A percentile compares a stretch with the other conserved stretches of the same genome.
Evolutionary conservation across 2,113 vertebrate genomes (phyloP).

Genomic region (rabbit (Oryctolagus cuniculus)): DNA sequence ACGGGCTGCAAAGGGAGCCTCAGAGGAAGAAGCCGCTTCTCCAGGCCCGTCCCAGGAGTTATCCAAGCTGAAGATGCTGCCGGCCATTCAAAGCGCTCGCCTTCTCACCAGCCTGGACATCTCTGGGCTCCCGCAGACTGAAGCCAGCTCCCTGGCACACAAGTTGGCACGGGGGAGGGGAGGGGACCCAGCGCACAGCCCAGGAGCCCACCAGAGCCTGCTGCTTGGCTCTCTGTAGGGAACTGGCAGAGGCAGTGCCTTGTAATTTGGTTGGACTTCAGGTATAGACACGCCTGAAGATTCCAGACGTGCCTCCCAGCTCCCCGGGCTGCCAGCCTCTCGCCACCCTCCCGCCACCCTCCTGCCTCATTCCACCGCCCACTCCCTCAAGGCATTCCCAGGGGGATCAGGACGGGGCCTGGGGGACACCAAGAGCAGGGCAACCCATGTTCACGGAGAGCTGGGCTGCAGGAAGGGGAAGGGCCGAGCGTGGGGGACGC

Average conservation of each 20-base stretch:
- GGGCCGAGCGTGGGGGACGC: background rate
- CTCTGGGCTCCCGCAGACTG: conserved; percentile 40
- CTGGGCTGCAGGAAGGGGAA: background rate
- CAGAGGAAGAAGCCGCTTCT: background rate
- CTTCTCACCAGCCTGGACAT: conserved; percentile 40
- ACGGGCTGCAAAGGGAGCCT: background rate
- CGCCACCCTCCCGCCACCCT: background rate
- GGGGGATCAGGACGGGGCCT: background rate
- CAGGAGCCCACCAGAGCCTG: background rate
- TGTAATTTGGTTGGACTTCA: conserved; percentile 70
- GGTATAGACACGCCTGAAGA: conserved; percentile 84
- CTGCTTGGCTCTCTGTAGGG: background rate
- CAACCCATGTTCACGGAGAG: background rate
- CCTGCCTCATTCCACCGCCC: background rate
- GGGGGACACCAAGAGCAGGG: background rate
- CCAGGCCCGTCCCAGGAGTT: background rate
- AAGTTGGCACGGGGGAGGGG: background rate
- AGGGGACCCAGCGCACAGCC: conserved; percentile 8
- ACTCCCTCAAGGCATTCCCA: background rate
- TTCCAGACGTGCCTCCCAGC: conserved; percentile 82
- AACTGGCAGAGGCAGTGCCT: conserved; percentile 38
- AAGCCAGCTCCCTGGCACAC: background rate
- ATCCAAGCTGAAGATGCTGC: background rate
- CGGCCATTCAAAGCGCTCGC: background rate
- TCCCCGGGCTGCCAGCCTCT: background rate